These are phyloP conservation scores for Seriola quinqueradiata DNA, from an alignment of 2,113 vertebrate species.

Conservation along the genomic window DNA sequence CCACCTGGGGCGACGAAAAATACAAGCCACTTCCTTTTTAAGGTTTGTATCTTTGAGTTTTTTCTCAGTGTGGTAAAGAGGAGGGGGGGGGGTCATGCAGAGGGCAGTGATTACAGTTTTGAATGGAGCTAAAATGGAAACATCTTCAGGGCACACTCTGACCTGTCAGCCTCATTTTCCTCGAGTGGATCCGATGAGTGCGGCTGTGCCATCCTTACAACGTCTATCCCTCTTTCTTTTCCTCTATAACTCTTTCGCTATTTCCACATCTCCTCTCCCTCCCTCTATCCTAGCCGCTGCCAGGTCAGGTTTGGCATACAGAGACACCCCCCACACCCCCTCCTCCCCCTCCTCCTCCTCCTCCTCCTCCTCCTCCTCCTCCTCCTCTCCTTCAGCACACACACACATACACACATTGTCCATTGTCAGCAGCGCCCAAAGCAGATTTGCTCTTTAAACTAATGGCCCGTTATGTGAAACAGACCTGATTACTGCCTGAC, in stretches of 20 bases:
- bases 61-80: background rate
- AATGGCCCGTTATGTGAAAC: slow-evolving; percentile 94
- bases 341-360: too few species aligned
- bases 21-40: slow-evolving; percentile 20
- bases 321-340: slow-evolving; percentile 3
- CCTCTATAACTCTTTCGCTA: slow-evolving; percentile 30
- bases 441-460: slow-evolving; percentile 91
- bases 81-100: slow-evolving; percentile 87
- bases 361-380: slow-evolving; percentile 31
- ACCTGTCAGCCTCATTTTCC: slow-evolving; percentile 90
- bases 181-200: slow-evolving; percentile 85
- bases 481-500: slow-evolving; percentile 95
- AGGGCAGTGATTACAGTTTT: slow-evolving; percentile 92
- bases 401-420: slow-evolving; percentile 54
- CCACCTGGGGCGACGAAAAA: slow-evolving; percentile 13
- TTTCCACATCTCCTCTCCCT: slow-evolving; percentile 24
- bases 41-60: slow-evolving; percentile 30
- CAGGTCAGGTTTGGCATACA: slow-evolving; percentile 80
- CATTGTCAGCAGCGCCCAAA: slow-evolving; percentile 86
- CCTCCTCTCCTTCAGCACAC: slow-evolving; percentile 12
- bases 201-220: slow-evolving; percentile 54
- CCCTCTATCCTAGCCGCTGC: slow-evolving; percentile 72
- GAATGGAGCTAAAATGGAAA: slow-evolving; percentile 90
- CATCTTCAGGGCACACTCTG: slow-evolving; percentile 92
- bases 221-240: slow-evolving; percentile 20